Evolutionary conservation across 2,888 invertebrate species (phyloP).

Genomic region (Callimorpha dominula): DNA sequence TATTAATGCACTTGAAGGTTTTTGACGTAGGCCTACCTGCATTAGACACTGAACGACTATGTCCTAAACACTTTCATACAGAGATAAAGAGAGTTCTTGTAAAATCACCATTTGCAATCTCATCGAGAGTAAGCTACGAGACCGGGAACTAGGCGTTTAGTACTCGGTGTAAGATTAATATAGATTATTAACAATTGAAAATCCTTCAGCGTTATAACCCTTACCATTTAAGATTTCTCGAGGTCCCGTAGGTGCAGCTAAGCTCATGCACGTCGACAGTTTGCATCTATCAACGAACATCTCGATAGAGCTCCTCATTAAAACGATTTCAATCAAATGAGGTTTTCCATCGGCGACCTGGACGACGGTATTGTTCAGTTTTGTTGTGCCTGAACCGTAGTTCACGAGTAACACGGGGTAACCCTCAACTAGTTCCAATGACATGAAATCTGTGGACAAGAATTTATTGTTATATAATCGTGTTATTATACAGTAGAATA

Average conservation of each 20-base stretch:
- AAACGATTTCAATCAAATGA: slow-evolving; percentile 94
- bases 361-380: slow-evolving; percentile 89
- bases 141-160: background rate
- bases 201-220: slow-evolving; percentile 26
- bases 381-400: slow-evolving; percentile 94
- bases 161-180: background rate
- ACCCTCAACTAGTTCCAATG: slow-evolving; percentile 94
- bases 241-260: slow-evolving; percentile 90
- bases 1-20: background rate
- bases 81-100: background rate
- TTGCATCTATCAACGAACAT: slow-evolving; percentile 93
- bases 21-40: background rate
- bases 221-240: slow-evolving; percentile 90
- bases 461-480: background rate
- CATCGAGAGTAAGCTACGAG: background rate
- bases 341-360: slow-evolving; percentile 94
- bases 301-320: slow-evolving; percentile 88
- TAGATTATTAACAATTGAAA: no score
- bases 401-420: slow-evolving; percentile 93
- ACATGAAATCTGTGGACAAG: slow-evolving; percentile 92
- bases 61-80: background rate
- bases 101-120: background rate
- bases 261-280: slow-evolving; percentile 89
- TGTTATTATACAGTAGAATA: background rate
- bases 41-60: background rate